These are phyloP conservation scores for Mechanitis mazaeus DNA, from an alignment of 2,888 invertebrate genomes.

Conservation along the genomic window DNA sequence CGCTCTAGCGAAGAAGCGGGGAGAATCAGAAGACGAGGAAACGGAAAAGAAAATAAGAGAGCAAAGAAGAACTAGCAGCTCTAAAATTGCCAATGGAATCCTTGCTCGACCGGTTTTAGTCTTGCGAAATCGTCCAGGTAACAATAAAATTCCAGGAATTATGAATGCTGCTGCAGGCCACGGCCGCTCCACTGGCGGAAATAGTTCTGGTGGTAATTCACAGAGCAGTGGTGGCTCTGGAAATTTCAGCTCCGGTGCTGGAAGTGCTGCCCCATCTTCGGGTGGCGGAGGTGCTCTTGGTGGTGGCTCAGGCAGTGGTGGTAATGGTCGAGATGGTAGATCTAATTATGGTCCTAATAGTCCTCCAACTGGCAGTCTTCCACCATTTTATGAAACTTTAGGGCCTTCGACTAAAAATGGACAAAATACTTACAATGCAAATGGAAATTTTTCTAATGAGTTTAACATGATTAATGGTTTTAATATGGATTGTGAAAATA, in stretches of 20 bases:
- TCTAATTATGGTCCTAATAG: constrained; percentile 92
- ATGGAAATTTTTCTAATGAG: constrained; percentile 80
- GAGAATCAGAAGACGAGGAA: constrained; percentile 81
- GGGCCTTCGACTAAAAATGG: constrained; percentile 81
- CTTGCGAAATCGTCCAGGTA: constrained; percentile 73
- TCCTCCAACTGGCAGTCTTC: constrained; percentile 90
- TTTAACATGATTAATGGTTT: constrained; percentile 83
- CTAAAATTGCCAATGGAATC: constrained; percentile 79
- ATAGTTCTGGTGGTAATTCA: constrained; percentile 71
- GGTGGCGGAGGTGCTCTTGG: constrained; percentile 79
- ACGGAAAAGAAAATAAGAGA: constrained; percentile 82
- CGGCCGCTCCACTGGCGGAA: constrained; percentile 81
- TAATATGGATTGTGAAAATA: constrained; percentile 86
- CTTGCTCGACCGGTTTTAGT: constrained; percentile 73
- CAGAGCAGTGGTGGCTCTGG: constrained; percentile 70
- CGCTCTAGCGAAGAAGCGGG: constrained; percentile 88
- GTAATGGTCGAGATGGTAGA: constrained; percentile 86
- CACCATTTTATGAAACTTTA: constrained; percentile 92
- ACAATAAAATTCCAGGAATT: constrained; percentile 78
- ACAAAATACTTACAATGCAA: constrained; percentile 83
- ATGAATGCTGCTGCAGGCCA: constrained; percentile 88
- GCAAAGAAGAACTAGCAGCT: constrained; percentile 81
- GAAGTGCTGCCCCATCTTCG: constrained; percentile 76
- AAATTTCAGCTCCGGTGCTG: constrained; percentile 75
- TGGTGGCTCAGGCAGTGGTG: constrained; percentile 85